A percentile compares a stretch with the other conserved stretches of the same genome.
Conservation (phyloP, 2,888 invertebrate species). For the Sesia apiformis region DNA sequence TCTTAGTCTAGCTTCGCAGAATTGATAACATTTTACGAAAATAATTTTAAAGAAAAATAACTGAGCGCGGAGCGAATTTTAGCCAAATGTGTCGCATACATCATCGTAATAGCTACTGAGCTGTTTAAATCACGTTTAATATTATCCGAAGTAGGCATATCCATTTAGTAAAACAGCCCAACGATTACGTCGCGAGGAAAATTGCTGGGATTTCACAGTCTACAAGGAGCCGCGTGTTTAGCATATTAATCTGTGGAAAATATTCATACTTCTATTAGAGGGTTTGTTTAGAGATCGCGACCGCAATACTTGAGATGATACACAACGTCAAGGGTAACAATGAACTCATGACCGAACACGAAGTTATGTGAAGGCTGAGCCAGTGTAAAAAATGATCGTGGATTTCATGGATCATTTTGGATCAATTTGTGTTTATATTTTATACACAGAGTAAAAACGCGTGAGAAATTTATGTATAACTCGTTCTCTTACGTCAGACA, state of each 20-base stretch:
- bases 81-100: conserved; percentile 13
- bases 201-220: conserved; percentile 15
- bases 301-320: not conserved
- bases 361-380: too few species aligned
- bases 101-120: conserved; percentile 12
- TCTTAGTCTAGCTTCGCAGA: not conserved
- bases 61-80: conserved; percentile 2
- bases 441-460: too few species aligned
- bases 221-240: conserved; percentile 12
- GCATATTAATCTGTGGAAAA: conserved; percentile 19
- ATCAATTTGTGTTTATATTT: too few species aligned
- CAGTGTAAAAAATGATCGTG: too few species aligned
- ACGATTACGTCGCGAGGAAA: conserved; percentile 16
- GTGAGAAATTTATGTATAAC: too few species aligned
- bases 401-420: too few species aligned
- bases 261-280: conserved; percentile 15
- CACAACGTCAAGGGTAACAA: not conserved
- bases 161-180: conserved; percentile 15
- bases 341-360: too few species aligned
- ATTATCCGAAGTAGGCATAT: conserved; percentile 11
- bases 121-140: conserved; percentile 16
- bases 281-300: conserved; percentile 12
- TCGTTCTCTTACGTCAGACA: too few species aligned
- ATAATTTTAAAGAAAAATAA: not conserved
- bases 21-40: not conserved